Percentiles rank a stretch among this genome's conserved stretches.
These are phyloP conservation scores for Nycticryphes semicollaris DNA, from an alignment of 2,113 vertebrate species.

Conservation along the genomic window DNA sequence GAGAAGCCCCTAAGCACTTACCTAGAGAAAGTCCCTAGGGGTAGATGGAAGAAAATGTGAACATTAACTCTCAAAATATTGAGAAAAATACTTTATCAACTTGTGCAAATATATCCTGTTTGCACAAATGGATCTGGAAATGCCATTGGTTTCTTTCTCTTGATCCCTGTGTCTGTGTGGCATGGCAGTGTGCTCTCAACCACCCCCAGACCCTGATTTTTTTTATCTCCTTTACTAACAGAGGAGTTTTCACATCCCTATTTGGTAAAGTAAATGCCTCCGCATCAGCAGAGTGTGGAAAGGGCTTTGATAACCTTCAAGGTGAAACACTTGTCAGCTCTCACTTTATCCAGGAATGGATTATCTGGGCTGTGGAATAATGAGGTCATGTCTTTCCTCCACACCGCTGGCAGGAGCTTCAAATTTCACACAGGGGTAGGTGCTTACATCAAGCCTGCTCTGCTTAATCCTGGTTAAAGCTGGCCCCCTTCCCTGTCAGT, in stretches of 20 bases:
- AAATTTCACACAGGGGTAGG: constrained; percentile 26
- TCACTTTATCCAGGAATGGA: constrained; percentile 45
- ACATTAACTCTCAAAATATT: not conserved
- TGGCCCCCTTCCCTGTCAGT: not conserved
- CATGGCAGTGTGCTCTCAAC: not conserved
- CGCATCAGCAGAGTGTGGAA: constrained; percentile 20
- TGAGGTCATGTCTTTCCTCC: constrained; percentile 60
- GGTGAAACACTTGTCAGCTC: constrained; percentile 58
- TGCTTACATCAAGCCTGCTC: not conserved
- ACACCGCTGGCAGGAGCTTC: constrained; percentile 24
- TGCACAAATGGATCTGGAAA: not conserved
- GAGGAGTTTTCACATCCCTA: constrained; percentile 22
- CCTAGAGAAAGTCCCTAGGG: not conserved
- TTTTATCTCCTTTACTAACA: not conserved
- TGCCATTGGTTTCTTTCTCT: not conserved
- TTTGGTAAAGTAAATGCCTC: constrained; percentile 1
- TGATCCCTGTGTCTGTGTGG: not conserved
- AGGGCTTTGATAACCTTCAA: constrained; percentile 46
- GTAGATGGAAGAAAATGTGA: not conserved
- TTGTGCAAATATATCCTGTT: not conserved
- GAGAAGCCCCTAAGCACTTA: not conserved
- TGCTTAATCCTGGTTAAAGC: constrained; percentile 10
- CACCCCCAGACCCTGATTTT: not conserved
- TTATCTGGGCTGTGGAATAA: constrained; percentile 60
- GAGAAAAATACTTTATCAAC: not conserved